phyloP scores from a whole-genome alignment of 2,113 vertebrate species.

The Lichenostomus cassidix region DNA sequence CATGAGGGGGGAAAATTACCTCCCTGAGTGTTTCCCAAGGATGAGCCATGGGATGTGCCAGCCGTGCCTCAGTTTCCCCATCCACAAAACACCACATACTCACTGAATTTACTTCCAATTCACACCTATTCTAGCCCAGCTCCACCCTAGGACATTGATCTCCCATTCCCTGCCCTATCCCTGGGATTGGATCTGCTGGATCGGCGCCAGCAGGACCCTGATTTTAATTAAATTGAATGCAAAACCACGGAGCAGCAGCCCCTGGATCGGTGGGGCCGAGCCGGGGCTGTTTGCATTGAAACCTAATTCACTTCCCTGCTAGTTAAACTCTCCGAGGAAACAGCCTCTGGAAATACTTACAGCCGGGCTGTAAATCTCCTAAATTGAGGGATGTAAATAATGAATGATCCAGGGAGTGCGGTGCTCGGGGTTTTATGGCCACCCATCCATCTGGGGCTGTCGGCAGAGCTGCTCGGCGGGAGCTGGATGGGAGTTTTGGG shows the following conservation, averaged over 20 bases:
- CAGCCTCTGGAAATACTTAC: slow-evolving; percentile 8
- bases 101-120: background rate
- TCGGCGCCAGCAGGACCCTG: fast-evolving
- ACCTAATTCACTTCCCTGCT: slow-evolving; percentile 7
- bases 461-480: background rate
- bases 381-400: slow-evolving; percentile 35
- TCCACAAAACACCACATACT: fast-evolving
- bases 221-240: fast-evolving
- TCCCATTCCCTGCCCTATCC: background rate
- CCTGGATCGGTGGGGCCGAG: fast-evolving
- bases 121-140: fast-evolving
- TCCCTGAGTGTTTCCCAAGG: fast-evolving
- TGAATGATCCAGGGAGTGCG: background rate
- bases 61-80: background rate
- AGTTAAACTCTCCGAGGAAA: background rate
- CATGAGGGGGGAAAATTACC: background rate
- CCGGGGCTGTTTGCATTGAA: background rate
- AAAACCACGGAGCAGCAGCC: background rate
- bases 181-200: fast-evolving
- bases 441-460: background rate
- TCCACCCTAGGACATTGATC: background rate
- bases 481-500: background rate
- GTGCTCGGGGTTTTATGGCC: background rate
- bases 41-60: fast-evolving
- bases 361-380: slow-evolving; percentile 30